Conservation (phyloP, 2,113 vertebrate genomes). For the Holacanthus passer region DNA sequence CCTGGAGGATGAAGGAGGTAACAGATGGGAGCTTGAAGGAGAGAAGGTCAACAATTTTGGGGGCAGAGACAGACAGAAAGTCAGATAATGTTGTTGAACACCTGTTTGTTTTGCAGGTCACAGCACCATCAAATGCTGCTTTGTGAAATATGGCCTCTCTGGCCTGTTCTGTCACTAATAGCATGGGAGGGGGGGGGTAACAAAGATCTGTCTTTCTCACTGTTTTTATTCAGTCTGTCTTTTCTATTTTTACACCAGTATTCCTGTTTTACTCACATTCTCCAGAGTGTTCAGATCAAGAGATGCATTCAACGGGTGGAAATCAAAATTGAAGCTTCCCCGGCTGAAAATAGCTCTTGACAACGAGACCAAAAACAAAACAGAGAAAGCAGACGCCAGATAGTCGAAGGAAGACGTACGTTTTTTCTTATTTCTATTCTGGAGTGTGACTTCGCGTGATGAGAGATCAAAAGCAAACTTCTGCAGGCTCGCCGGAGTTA, state of each 20-base stretch:
- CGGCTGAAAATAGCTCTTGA: slow-evolving; percentile 25
- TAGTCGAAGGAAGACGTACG: slow-evolving; percentile 19
- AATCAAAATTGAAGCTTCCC: slow-evolving; percentile 12
- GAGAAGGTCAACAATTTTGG: slow-evolving; percentile 49
- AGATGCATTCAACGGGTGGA: neutral
- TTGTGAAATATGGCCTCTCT: slow-evolving; percentile 51
- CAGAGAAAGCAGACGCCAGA: slow-evolving; percentile 28
- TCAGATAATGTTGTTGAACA: slow-evolving; percentile 53
- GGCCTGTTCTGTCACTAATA: slow-evolving; percentile 46
- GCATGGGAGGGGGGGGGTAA: slow-evolving; percentile 16
- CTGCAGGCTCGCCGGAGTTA: slow-evolving; percentile 45
- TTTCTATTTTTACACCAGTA: neutral
- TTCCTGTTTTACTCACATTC: slow-evolving; percentile 1
- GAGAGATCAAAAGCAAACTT: slow-evolving; percentile 60
- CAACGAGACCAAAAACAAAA: slow-evolving; percentile 31
- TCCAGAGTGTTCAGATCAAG: neutral
- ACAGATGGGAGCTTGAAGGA: slow-evolving; percentile 46
- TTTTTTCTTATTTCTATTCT: slow-evolving; percentile 41
- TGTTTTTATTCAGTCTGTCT: neutral
- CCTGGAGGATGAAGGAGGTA: slow-evolving; percentile 32
- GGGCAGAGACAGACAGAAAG: slow-evolving; percentile 34
- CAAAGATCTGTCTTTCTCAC: neutral
- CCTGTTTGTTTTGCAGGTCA: slow-evolving; percentile 61
- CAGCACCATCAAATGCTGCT: slow-evolving; percentile 10
- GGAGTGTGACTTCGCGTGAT: slow-evolving; percentile 51